Conservation (phyloP, 2,888 invertebrate genomes). For the Diarsia mendica region DNA sequence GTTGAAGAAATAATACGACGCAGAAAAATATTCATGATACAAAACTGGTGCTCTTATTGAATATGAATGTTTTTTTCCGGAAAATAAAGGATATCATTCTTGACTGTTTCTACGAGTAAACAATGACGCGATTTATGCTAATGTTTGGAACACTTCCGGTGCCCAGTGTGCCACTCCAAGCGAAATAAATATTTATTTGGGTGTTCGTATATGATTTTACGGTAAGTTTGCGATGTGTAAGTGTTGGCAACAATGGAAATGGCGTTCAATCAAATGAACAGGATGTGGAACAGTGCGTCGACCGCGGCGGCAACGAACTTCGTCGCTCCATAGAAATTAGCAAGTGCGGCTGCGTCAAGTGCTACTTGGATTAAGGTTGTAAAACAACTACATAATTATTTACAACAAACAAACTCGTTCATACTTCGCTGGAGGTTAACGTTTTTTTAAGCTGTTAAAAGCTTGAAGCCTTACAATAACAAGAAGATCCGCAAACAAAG, state of each 20-base stretch:
- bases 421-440: slow-evolving; percentile 23
- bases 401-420: slow-evolving; percentile 32
- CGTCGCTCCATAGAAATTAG: slow-evolving; percentile 74
- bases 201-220: slow-evolving; percentile 64
- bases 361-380: slow-evolving; percentile 45
- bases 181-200: slow-evolving; percentile 74
- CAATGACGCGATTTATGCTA: slow-evolving; percentile 72
- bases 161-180: slow-evolving; percentile 61
- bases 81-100: slow-evolving; percentile 55
- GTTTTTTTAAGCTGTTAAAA: slow-evolving; percentile 28
- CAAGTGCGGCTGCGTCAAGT: slow-evolving; percentile 61
- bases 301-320: slow-evolving; percentile 82
- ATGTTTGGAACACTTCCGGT: slow-evolving; percentile 70
- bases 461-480: slow-evolving; percentile 24
- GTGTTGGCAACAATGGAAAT: slow-evolving; percentile 79
- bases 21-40: slow-evolving; percentile 33
- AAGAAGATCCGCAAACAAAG: slow-evolving; percentile 52
- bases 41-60: slow-evolving; percentile 39
- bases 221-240: slow-evolving; percentile 67
- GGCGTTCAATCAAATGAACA: slow-evolving; percentile 77
- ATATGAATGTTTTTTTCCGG: slow-evolving; percentile 37
- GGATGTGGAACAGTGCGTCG: slow-evolving; percentile 84
- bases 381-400: slow-evolving; percentile 29
- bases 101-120: slow-evolving; percentile 62
- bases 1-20: slow-evolving; percentile 51